Conservation (phyloP, 2,888 invertebrate species). For the Polylopha cassiicola region DNA sequence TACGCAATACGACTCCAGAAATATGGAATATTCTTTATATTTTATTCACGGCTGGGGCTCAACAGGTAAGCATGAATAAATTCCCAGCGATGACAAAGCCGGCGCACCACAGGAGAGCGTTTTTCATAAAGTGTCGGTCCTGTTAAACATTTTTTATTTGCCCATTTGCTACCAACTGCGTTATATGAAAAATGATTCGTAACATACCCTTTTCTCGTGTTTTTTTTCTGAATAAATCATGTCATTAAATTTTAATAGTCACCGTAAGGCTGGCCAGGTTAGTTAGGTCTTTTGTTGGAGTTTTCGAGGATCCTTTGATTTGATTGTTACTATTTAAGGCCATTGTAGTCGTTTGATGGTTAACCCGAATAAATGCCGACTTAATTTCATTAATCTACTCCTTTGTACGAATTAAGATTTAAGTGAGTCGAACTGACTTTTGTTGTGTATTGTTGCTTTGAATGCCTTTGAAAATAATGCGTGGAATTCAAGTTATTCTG, state of each 20-base stretch:
- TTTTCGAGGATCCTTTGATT: constrained; percentile 61
- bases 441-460: constrained; percentile 47
- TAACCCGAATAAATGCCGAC: constrained; percentile 73
- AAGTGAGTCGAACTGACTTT: constrained; percentile 69
- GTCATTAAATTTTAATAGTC: constrained; percentile 78
- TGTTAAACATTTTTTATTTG: constrained; percentile 75
- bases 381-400: constrained; percentile 76
- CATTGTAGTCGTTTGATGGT: constrained; percentile 64
- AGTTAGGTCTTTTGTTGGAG: constrained; percentile 73
- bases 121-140: constrained; percentile 76
- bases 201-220: constrained; percentile 73
- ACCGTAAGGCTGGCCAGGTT: constrained; percentile 62
- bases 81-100: constrained; percentile 72
- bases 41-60: constrained; percentile 69
- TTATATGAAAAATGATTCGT: constrained; percentile 76
- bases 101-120: constrained; percentile 60
- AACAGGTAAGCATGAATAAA: constrained; percentile 72
- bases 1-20: constrained; percentile 71
- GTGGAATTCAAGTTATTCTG: constrained; percentile 62
- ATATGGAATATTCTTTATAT: constrained; percentile 74
- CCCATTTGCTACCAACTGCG: constrained; percentile 78
- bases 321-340: constrained; percentile 73
- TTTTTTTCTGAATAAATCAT: constrained; percentile 74
- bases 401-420: constrained; percentile 76
- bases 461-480: constrained; percentile 47